Base-by-base conservation (phyloP, 2,113 vertebrate species). In the Pundamilia nyererei region DNA sequence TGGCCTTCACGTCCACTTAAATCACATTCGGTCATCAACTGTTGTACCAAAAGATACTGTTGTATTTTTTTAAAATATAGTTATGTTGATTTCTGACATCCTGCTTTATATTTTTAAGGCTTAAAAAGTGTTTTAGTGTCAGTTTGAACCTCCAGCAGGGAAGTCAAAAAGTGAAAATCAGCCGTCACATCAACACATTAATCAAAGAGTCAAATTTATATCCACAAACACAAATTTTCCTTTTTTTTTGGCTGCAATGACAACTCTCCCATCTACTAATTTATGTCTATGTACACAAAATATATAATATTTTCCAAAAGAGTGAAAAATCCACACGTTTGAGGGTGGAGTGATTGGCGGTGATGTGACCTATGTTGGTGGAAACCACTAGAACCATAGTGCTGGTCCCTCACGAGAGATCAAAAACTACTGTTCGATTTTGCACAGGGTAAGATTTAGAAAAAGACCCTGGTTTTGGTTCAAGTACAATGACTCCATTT, bases 11-110 rank as follows among this genome's bases (percentile, higher is more conserved):
- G 65, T 72, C 65, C 38, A 45, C 4, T 1, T 75, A 7, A 75
- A 29, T 29, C 2, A 19, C 9, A 47, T 47, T 29, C 6, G 1
- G 42, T 75, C 9, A 12, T 75, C 40, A 2, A 0, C 24, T 17
- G 9, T 29, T 24, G 65, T 0, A 72, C 38, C 21, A 70, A 70
- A 70, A 70, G n/a, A 24, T n/a, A n/a, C n/a, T n/a, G n/a, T n/a
- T n/a, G n/a, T 15, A 0, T 6, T 3, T 13, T 24, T 31, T 3
- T 0, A 0, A 55, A 58, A 70, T 75, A 75, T 19, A 47, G 42
- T 75, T 47, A 6, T 47, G 70, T 47, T 11, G 24, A 47, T 75
- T 29, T 75, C 24, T 47, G 42, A 72, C 38, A 0, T 26, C 3
- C 21, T 4, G 38, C 2, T 72, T 72, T 45, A 45, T 26, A 72